Base-by-base conservation (phyloP, 2,888 invertebrate species). In the Acleris literana region DNA sequence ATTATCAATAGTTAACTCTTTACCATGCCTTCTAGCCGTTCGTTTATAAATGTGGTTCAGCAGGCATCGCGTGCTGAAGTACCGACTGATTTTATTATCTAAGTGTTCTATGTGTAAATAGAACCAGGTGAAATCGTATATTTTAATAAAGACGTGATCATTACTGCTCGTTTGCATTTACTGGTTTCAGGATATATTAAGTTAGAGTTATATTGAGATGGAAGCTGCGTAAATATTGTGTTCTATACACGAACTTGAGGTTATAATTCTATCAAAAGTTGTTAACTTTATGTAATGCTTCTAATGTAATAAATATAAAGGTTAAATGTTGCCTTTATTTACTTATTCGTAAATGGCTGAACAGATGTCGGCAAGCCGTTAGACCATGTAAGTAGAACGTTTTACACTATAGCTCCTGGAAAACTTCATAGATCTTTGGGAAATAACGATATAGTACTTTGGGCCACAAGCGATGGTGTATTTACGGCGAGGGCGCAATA, bases 71-170 rank as follows among this genome's bases (percentile, higher is more conserved):
- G 68, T 68, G 68, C 39, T 48, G 44, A 13, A 62, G 63, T 57
- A 53, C 68, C 53, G 46, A 68, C 44, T 61, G 61, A 66, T 66
- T 62, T 66, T 66, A 62, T 66, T 57, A 62, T 62, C 46, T 29
- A 43, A 66, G 61, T 57, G 57, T 25, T 62, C 56, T 62, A 62
- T 57, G 62, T 62, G 62, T 66, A 66, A 66, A 66, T 66, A 62
- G 52, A 56, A 17, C 44, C 57, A 57, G 48, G 62, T 66, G 66
- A 66, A 66, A 66, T 57, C 66, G 66, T 66, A 66, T 62, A 66
- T 66, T 66, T 66, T 62, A 66, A 66, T 66, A 66, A 62, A 66
- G 61, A 62, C 53, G 56, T 52, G 57, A 66, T 62, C 66, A 66
- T 66, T 62, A 56, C 61, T 46, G 52, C 62, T 66, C 18, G 44